phyloP scores from a whole-genome alignment of 1,140 invertebrate species.

The Hycleus phaleratus region DNA sequence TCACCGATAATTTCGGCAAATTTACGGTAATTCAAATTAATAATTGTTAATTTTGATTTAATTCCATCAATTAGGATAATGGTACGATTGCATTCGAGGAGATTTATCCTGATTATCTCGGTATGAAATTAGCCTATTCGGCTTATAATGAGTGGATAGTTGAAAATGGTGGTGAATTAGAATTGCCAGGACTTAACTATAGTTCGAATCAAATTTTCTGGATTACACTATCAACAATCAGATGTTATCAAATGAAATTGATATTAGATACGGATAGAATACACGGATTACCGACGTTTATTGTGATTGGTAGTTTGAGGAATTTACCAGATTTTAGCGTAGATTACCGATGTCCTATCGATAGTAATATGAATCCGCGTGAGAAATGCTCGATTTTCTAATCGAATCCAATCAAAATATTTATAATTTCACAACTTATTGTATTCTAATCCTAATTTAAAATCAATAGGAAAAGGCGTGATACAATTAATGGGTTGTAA shows the following conservation, averaged over 20 bases:
- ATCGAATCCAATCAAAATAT: slow-evolving; percentile 38
- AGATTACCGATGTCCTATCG: slow-evolving; percentile 52
- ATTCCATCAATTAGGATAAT: slow-evolving; percentile 57
- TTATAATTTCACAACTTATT: too few species aligned
- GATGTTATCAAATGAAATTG: slow-evolving; percentile 24
- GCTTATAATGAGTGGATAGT: slow-evolving; percentile 67
- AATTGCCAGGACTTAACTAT: slow-evolving; percentile 44
- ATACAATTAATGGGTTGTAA: too few species aligned
- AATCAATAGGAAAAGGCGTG: too few species aligned
- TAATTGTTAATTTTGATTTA: not conserved
- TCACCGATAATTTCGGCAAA: not conserved
- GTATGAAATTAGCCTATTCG: slow-evolving; percentile 78
- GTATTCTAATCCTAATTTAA: too few species aligned
- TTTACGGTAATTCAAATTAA: not conserved
- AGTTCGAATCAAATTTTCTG: slow-evolving; percentile 57
- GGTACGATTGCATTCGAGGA: slow-evolving; percentile 83
- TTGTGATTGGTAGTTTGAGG: slow-evolving; percentile 54
- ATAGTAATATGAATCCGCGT: slow-evolving; percentile 55
- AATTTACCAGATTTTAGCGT: slow-evolving; percentile 57
- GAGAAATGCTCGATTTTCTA: slow-evolving; percentile 63
- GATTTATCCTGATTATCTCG: slow-evolving; percentile 78
- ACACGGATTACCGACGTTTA: slow-evolving; percentile 31
- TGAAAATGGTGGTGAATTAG: slow-evolving; percentile 52
- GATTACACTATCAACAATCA: slow-evolving; percentile 36
- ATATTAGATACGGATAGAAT: not conserved